phyloP scores from a whole-genome alignment of 2,888 invertebrate genomes.

The Pandemis corylana region DNA sequence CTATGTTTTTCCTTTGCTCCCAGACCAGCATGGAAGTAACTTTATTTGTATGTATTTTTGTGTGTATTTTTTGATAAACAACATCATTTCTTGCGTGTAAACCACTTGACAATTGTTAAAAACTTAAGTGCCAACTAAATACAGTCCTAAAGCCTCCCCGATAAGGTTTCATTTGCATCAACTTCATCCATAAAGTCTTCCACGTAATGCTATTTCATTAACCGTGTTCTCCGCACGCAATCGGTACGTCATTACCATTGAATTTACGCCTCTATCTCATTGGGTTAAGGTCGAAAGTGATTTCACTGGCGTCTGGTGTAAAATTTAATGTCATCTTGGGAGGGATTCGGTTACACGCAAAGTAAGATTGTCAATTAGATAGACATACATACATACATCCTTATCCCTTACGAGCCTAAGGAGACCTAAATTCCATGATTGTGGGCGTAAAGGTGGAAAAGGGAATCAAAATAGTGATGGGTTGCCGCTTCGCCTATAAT shows the following conservation, averaged over 20 bases:
- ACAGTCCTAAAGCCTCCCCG: background rate
- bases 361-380: constrained; percentile 1
- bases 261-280: background rate
- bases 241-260: background rate
- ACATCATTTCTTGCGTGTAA: background rate
- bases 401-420: too few species aligned
- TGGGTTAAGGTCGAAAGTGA: constrained; percentile 4
- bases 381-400: background rate
- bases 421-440: too few species aligned
- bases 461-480: too few species aligned
- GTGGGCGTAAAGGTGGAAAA: too few species aligned
- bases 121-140: background rate
- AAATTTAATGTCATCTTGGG: constrained; percentile 34
- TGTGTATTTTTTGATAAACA: background rate
- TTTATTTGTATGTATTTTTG: too few species aligned
- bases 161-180: background rate
- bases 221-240: constrained; percentile 17
- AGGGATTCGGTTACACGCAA: constrained; percentile 28
- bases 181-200: constrained; percentile 2
- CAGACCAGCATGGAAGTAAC: too few species aligned
- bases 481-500: too few species aligned
- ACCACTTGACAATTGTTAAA: background rate
- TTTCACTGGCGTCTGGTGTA: background rate
- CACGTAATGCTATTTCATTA: constrained; percentile 17
- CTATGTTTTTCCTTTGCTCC: too few species aligned